Conservation (phyloP, 2,113 vertebrate genomes). For the Leptodactylus fuscus region DNA sequence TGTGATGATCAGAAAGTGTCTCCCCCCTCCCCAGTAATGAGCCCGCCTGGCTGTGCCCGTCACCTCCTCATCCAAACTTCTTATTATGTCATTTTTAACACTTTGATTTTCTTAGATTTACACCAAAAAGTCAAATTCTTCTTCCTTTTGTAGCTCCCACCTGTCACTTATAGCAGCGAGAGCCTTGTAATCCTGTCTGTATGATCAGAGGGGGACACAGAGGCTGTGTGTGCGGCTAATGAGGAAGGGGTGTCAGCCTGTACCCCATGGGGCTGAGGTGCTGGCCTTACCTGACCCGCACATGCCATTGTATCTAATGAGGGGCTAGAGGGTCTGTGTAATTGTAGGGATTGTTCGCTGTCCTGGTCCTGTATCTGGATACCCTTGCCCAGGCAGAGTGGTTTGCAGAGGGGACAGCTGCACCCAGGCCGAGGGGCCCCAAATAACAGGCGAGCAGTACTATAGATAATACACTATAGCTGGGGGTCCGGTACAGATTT, state of each 20-base stretch:
- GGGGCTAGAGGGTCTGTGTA: too few species aligned
- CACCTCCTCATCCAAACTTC: conserved; percentile 8
- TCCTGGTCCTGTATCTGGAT: too few species aligned
- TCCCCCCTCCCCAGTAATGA: conserved; percentile 22
- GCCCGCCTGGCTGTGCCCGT: background rate
- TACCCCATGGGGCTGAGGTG: background rate
- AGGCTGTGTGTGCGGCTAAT: background rate
- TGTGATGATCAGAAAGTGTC: background rate
- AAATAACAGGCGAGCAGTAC: too few species aligned
- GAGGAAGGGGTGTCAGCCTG: background rate
- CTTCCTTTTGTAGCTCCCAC: conserved; percentile 11
- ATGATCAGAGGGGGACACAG: background rate
- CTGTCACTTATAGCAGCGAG: conserved; percentile 18
- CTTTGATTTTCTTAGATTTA: conserved; percentile 24
- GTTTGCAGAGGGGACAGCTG: too few species aligned
- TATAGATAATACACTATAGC: too few species aligned
- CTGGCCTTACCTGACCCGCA: too few species aligned
- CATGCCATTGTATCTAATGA: too few species aligned
- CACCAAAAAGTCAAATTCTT: conserved; percentile 1
- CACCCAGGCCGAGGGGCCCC: too few species aligned
- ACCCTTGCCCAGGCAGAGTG: too few species aligned
- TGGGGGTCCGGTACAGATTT: too few species aligned
- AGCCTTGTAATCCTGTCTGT: background rate
- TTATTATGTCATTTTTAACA: conserved; percentile 18
- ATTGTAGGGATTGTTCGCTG: too few species aligned